A percentile compares a stretch with the other conserved stretches of the same genome.
Conservation (phyloP, 2,888 invertebrate genomes). For the Cataglyphis livida region DNA sequence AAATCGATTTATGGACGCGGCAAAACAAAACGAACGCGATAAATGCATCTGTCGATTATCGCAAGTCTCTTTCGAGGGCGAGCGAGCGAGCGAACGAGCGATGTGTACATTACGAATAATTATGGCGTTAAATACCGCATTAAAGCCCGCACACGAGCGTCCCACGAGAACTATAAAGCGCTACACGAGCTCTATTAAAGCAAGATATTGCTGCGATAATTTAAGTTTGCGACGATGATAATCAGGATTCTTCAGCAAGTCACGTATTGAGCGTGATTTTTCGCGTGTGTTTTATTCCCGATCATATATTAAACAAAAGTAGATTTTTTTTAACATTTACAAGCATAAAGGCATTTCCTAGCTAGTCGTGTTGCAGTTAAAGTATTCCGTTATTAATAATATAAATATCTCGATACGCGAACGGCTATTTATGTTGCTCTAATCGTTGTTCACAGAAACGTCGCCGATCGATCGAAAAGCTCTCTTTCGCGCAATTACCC, state of each 20-base stretch:
- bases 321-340: background rate
- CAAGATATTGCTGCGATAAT: constrained; percentile 30
- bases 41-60: constrained; percentile 56
- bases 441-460: background rate
- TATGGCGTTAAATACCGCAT: constrained; percentile 42
- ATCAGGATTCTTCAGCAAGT: background rate
- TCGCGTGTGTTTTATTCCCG: background rate
- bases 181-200: constrained; percentile 32
- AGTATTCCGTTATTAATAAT: background rate
- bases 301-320: background rate
- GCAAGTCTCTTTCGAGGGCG: constrained; percentile 30
- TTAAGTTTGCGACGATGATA: background rate
- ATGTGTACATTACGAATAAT: constrained; percentile 47
- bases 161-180: constrained; percentile 19
- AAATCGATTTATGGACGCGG: constrained; percentile 53
- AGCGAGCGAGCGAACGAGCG: constrained; percentile 6
- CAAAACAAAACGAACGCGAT: constrained; percentile 52
- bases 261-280: background rate
- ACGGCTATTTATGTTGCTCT: background rate
- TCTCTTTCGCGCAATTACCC: constrained; percentile 65
- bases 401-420: background rate
- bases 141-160: constrained; percentile 37
- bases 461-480: constrained; percentile 53
- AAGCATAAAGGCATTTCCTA: background rate
- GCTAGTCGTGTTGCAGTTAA: background rate